phyloP scores from a whole-genome alignment of 2,888 invertebrate genomes.

The Ochlodes sylvanus region DNA sequence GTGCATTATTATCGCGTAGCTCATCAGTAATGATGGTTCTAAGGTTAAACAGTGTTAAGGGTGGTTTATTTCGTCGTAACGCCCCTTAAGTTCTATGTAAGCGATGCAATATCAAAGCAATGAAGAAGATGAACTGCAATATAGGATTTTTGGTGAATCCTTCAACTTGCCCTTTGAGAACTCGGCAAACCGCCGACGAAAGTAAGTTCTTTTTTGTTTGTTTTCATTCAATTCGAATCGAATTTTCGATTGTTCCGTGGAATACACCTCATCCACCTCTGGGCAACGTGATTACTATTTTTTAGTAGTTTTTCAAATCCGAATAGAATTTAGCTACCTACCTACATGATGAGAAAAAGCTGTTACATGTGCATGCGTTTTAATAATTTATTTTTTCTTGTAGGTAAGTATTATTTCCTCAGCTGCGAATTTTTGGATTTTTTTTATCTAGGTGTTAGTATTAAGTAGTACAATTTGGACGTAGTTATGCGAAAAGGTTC shows the following conservation, averaged over 20 bases:
- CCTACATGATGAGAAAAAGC: too few species aligned
- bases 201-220: conserved; percentile 63
- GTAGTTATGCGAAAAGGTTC: too few species aligned
- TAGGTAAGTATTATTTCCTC: too few species aligned
- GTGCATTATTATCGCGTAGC: conserved; percentile 40
- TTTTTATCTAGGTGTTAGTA: too few species aligned
- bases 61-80: conserved; percentile 72
- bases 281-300: too few species aligned
- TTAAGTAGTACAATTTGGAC: too few species aligned
- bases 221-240: conserved; percentile 23
- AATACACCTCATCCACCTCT: not conserved
- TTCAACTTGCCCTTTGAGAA: conserved; percentile 70
- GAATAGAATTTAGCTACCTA: too few species aligned
- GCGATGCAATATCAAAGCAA: conserved; percentile 83
- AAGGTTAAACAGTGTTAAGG: conserved; percentile 70
- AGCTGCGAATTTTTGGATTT: too few species aligned
- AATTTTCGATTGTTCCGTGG: conserved; percentile 7
- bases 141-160: conserved; percentile 83
- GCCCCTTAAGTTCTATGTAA: conserved; percentile 69
- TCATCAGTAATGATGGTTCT: conserved; percentile 66
- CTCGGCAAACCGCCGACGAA: conserved; percentile 63
- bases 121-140: conserved; percentile 80
- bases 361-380: too few species aligned
- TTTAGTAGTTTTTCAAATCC: too few species aligned
- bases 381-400: too few species aligned